Percentiles rank a stretch among this genome's conserved stretches.
These are phyloP conservation scores for Eurois occulta DNA, from an alignment of 2,888 invertebrate genomes.

Conservation along the genomic window DNA sequence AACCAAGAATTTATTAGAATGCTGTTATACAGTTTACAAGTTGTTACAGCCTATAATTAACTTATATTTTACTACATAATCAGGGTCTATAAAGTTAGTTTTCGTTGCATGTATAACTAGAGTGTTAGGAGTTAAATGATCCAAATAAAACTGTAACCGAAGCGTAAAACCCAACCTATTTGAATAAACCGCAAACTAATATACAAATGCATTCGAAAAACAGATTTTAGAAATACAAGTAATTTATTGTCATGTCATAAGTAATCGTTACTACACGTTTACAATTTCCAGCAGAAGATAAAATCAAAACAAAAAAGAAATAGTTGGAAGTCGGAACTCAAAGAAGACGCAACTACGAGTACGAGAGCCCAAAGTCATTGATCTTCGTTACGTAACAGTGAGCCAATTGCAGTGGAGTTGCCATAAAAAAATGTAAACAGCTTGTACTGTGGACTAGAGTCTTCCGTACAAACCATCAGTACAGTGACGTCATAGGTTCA, in stretches of 20 bases:
- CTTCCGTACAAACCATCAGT: conserved; percentile 31
- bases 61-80: conserved; percentile 32
- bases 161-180: conserved; percentile 2
- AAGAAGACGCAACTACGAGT: conserved; percentile 31
- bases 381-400: conserved; percentile 70
- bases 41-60: conserved; percentile 19
- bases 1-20: conserved; percentile 53
- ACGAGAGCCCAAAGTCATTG: conserved; percentile 68
- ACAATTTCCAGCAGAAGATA: conserved; percentile 9
- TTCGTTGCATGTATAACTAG: conserved; percentile 13
- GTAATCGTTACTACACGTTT: background rate
- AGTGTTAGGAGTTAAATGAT: background rate
- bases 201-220: background rate
- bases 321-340: conserved; percentile 18
- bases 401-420: conserved; percentile 64
- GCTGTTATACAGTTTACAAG: conserved; percentile 31
- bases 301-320: conserved; percentile 33
- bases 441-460: conserved; percentile 43
- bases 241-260: background rate
- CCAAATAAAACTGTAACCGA: conserved; percentile 7
- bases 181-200: background rate
- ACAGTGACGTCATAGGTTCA: conserved; percentile 70
- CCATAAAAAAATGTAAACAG: conserved; percentile 82
- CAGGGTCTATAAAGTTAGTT: conserved; percentile 36
- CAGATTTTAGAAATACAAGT: background rate